Evolutionary conservation across 2,113 vertebrate species (phyloP), one percentile per base, ranked within the genome.

Genomic region (Nerophis lumbriciformis): DNA sequence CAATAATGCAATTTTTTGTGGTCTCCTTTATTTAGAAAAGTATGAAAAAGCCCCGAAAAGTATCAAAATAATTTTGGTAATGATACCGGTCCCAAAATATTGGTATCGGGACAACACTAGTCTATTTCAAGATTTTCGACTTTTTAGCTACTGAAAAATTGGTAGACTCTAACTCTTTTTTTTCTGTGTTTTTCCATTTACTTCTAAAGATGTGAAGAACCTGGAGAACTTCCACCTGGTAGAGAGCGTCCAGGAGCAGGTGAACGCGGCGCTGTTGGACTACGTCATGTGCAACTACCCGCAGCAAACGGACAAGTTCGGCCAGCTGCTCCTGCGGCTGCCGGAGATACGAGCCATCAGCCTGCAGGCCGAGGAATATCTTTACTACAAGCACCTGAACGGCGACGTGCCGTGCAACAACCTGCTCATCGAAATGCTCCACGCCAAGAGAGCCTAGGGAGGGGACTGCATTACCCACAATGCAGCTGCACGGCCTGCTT

Each of bases 391-490:
- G 87, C 97, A 99, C 88, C 94, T 99, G 86, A 97, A 95, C 0
- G 97, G 96, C 36, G 96, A 99, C n/a, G 96, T 99, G 70, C 97
- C 97, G 0, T 99, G 96, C 83, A 99, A 99, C 77, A 99, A 99
- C 88, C 94, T 99, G 66, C 96, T 99, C 82, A 99, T 99, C 49
- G 97, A 99, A 83, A 99, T 99, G 97, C 90, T 99, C 85, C 97
- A 99, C 55, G 97, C 97, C 52, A 99, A 99, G 80, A 92, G 96
- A 72, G 96, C 95, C 55, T 99, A 90, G 92, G 66, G 2, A 65
- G n/a, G 14, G 37, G 48, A 70, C 76, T 42, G 48, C 15, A 37
- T 53, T 39, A 67, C 65, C 61, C 44, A 3, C 11, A 35, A 68
- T 36, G 47, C 72, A 72, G 65, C 54, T 45, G 63, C 51, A 42